Evolutionary conservation across 1,140 invertebrate species (phyloP), one percentile per base, ranked within the genome.

Genomic region (Dreissena rostriformis): DNA sequence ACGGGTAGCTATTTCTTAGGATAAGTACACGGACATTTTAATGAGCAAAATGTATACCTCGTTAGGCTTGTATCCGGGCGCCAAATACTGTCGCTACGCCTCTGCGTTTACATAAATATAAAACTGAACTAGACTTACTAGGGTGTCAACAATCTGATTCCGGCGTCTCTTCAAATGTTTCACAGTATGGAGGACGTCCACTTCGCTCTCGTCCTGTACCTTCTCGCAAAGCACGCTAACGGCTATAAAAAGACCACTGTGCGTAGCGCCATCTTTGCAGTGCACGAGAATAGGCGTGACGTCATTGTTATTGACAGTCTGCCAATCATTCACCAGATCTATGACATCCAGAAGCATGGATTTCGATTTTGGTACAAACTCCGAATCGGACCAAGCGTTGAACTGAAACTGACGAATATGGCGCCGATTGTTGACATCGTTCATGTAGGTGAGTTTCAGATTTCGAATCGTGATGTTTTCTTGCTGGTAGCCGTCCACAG

Each of bases 201-300:
- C 90, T 55, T 91, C 86, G 10, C 87, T 81, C 15, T 93, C 90
- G 55, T 86, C 66, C 12, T 81, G 55, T 86, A 93, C 88, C 76
- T 91, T 88, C 75, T 93, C 90, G 82, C 90, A 90, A 7, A 93
- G 68, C 28, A 90, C 53, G n/a, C 83, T 87, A 26, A 91, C 71
- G 0, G 90, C 87, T 57, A 87, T 86, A 72, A 90, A 93, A 49
- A 93, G 76, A 7, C 92, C 92, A 53, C 91, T 91, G 79, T 93
- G 90, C 5, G 90, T 91, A 26, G 93, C 91, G 12, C 92, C 93
- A 84, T 93, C 92, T 67, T 91, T 90, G 81, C 92, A 93, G 70
- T 92, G 91, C 0, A 92, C 90, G 10, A 93, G 53, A 10, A 93
- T 80, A 11, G 91, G 91, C 15, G 78, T 86, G 8, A 86, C 24